Evolutionary conservation across 2,888 invertebrate species (phyloP).

Genomic region (Endotricha flammealis): DNA sequence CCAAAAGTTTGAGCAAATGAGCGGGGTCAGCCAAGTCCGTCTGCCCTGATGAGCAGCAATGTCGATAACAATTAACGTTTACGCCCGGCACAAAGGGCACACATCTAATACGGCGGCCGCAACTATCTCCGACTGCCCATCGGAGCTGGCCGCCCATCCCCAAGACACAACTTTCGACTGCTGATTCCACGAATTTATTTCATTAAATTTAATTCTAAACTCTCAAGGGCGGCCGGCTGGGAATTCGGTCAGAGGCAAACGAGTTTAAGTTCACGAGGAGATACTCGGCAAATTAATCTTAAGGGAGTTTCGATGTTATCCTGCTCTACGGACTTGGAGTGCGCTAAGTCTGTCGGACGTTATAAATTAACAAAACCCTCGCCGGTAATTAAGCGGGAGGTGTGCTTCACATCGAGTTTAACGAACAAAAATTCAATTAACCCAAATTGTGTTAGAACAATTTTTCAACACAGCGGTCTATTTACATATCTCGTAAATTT

Average conservation of each 20-base stretch:
- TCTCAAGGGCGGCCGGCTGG: conserved; percentile 56
- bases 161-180: conserved; percentile 50
- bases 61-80: conserved; percentile 35
- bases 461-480: conserved; percentile 51
- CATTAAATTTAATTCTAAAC: conserved; percentile 75
- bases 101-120: conserved; percentile 25
- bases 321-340: conserved; percentile 55
- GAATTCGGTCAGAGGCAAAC: conserved; percentile 72
- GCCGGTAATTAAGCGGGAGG: conserved; percentile 68
- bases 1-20: conserved; percentile 29
- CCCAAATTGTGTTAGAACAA: conserved; percentile 58
- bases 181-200: conserved; percentile 69
- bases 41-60: conserved; percentile 27
- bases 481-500: conserved; percentile 54
- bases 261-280: conserved; percentile 73
- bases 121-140: conserved; percentile 33
- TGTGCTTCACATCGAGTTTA: conserved; percentile 65
- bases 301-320: conserved; percentile 74
- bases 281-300: conserved; percentile 74
- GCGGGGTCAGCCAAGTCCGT: conserved; percentile 22
- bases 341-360: conserved; percentile 60
- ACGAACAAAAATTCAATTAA: conserved; percentile 72
- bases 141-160: conserved; percentile 21
- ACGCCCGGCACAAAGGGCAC: conserved; percentile 21
- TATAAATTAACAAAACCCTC: conserved; percentile 73